Base-by-base conservation (phyloP, 2,113 vertebrate species). In the Circaetus cinerascens region DNA sequence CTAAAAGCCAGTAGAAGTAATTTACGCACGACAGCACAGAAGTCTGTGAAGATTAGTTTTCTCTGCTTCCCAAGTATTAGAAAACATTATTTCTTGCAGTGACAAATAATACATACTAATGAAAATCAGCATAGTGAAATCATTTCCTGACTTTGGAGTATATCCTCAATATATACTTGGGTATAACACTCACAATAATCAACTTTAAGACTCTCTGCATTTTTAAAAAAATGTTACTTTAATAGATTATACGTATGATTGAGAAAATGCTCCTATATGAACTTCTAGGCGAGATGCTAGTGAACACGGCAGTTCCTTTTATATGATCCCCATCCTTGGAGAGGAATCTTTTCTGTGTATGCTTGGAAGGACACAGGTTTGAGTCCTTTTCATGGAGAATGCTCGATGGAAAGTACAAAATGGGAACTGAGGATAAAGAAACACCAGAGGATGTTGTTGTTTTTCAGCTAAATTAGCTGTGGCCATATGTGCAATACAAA, bases 321-420 rank as follows among this genome's bases (percentile, higher is more conserved):
- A 20, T 30, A 38, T 0, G 0, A 19, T 69, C 16, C 45, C 19
- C 15, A 0, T 71, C 11, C 43, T 59, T 40, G 25, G 18, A 53
- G 43, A 59, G 38, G 14, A 77, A 14, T 55, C n/a, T 81, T 6
- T n/a, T 46, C 48, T 40, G 4, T 43, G 10, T 59, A 3, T 36
- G 43, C 18, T 26, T 73, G 68, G 27, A 72, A 76, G 41, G 48
- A 53, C 30, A 2, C 17, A 53, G 34, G 23, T 62, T 62, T 56
- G 27, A 57, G 7, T 68, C 41, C n/a, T 72, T 72, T 27, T 43
- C 0, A 1, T 27, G 34, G 57, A 38, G 51, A 63, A 38, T 8
- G 9, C 41, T 56, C 0, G 2, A 59, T 19, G n/a, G 21, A 67
- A 72, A 51, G 46, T 38, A 53, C 51, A 34, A 80, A 50, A 67